Conservation (phyloP, 2,888 invertebrate genomes). For the Drosophila fulvimacula region DNA sequence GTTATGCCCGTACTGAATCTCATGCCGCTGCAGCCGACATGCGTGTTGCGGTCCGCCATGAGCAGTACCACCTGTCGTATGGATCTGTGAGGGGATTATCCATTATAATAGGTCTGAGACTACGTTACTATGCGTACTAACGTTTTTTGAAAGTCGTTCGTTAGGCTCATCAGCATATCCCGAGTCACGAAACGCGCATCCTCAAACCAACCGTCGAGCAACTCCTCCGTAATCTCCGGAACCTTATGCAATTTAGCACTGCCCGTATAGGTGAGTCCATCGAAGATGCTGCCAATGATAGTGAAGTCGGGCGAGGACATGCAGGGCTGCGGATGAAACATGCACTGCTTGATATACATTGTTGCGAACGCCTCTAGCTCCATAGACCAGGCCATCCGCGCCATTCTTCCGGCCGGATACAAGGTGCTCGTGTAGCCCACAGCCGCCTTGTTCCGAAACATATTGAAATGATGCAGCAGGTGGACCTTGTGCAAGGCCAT, state of each 20-base stretch:
- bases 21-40: slow-evolving; percentile 52
- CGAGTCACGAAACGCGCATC: slow-evolving; percentile 29
- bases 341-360: slow-evolving; percentile 31
- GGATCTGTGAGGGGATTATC: slow-evolving; percentile 10
- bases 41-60: slow-evolving; percentile 56
- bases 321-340: slow-evolving; percentile 14
- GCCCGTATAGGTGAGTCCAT: slow-evolving; percentile 16
- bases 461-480: slow-evolving; percentile 36
- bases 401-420: slow-evolving; percentile 53
- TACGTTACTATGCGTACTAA: neutral
- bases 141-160: slow-evolving; percentile 2
- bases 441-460: slow-evolving; percentile 48
- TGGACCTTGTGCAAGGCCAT: neutral
- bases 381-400: slow-evolving; percentile 56
- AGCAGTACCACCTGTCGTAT: slow-evolving; percentile 25
- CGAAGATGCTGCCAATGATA: slow-evolving; percentile 41
- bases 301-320: slow-evolving; percentile 47
- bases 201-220: slow-evolving; percentile 36
- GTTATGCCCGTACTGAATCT: neutral
- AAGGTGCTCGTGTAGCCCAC: slow-evolving; percentile 30
- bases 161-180: slow-evolving; percentile 11
- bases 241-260: neutral
- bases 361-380: slow-evolving; percentile 47
- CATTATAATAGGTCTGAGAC: rapidly evolving
- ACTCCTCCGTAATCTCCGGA: neutral